Conservation (phyloP, 2,113 vertebrate genomes). For the Lepus europaeus region DNA sequence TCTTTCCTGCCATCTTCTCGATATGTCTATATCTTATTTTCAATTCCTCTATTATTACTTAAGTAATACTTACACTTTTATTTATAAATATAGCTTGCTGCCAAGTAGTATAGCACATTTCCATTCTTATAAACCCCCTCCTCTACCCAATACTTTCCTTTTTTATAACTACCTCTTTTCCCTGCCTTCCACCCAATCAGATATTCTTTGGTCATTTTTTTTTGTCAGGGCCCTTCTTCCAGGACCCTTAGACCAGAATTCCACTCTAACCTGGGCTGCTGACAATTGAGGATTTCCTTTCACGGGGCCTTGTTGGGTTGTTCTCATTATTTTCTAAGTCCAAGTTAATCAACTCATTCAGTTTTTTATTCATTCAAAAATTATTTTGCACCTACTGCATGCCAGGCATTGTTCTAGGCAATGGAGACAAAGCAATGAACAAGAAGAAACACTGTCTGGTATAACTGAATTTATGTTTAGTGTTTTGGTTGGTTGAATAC, state of each 20-base stretch:
- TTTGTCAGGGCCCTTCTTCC: neutral
- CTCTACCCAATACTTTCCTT: neutral
- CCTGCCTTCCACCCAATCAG: neutral
- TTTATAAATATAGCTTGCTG: neutral
- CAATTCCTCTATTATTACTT: neutral
- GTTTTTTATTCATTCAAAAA: neutral
- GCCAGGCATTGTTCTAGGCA: neutral
- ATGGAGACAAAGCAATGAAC: neutral
- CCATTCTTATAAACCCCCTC: neutral
- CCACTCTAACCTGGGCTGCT: neutral
- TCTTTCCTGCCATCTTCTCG: neutral
- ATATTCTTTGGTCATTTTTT: neutral
- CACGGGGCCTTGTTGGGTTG: neutral
- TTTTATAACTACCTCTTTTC: neutral
- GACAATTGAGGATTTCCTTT: neutral
- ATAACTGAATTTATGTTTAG: neutral
- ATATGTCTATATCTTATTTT: neutral
- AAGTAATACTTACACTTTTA: neutral
- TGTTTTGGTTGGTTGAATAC: no score
- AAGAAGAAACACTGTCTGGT: neutral
- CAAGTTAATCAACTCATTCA: neutral
- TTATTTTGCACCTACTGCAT: neutral
- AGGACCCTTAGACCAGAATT: neutral
- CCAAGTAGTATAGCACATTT: neutral
- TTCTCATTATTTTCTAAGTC: neutral